Evolutionary conservation across 2,888 invertebrate genomes (phyloP), one percentile per base, ranked within the genome.

Genomic region (Brenthis ino): DNA sequence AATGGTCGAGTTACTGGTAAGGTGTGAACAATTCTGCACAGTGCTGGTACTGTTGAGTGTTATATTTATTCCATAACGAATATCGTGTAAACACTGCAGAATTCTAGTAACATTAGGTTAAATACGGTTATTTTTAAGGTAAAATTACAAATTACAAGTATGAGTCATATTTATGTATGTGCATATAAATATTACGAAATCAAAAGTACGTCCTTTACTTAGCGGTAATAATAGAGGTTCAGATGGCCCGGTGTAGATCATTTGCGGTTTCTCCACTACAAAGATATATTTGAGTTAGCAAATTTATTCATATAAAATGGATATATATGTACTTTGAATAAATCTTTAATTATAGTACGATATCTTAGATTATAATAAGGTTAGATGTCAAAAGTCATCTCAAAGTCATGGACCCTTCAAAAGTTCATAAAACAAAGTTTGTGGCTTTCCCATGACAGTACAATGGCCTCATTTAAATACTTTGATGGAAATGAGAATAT

Each of bases 41-140:
- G 74, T 74, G 66, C 75, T 73, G 77, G 77, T 74, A 79, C 78
- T 80, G 79, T 78, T 81, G 79, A 82, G 80, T 84, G 89, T 89
- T 91, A 90, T 91, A 89, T 91, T 87, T 80, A 85, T 81, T 81
- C 79, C 76, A 77, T 85, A 85, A 83, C 78, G 79, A 71, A 64
- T 74, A 66, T 65, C 53, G 63, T 57, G 61, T 70, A 70, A 71
- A 73, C 72, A 70, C 55, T 69, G 51, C 47, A 54, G 37, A 66
- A 66, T 66, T 69, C 69, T n/a, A 58, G 65, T 57, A 37, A 48
- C 37, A 24, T 60, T 60, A 16, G n/a, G n/a, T 50, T 60, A 48
- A 54, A 43, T 47, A 47, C 51, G n/a, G 61, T 51, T 63, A 63
- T 56, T 57, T 57, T 37, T 33, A 61, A 24, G 16, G 48, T 13